Conservation (phyloP, 1,140 invertebrate species). For the Brachionus paranguensis region DNA sequence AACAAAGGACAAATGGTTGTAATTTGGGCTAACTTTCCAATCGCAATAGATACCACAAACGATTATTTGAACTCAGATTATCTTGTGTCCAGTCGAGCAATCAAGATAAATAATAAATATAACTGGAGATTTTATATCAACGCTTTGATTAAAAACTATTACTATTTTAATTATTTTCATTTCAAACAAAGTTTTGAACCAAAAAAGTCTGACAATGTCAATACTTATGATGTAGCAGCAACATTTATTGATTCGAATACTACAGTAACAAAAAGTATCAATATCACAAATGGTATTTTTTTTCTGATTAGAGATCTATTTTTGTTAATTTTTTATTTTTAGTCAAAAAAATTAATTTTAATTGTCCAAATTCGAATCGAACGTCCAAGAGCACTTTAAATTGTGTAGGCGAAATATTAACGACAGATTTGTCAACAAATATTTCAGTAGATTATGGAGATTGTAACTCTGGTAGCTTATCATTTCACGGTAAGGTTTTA, state of each 20-base stretch:
- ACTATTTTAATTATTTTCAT: neutral
- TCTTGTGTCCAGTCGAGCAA: neutral
- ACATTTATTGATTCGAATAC: neutral
- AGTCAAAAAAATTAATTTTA: neutral
- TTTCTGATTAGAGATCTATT: neutral
- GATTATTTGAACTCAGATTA: neutral
- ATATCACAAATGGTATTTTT: neutral
- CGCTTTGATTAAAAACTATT: neutral
- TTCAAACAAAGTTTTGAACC: neutral
- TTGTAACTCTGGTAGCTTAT: neutral
- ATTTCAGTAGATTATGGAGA: neutral
- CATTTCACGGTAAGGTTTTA: neutral
- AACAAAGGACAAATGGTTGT: neutral
- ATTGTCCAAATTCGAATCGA: neutral
- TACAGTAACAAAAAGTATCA: neutral
- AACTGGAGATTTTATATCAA: neutral
- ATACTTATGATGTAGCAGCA: neutral
- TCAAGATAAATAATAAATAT: neutral
- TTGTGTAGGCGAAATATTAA: neutral
- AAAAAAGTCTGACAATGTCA: neutral
- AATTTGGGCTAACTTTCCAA: neutral
- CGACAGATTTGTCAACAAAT: neutral
- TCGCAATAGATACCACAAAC: neutral
- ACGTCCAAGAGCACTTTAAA: neutral
- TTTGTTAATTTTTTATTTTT: neutral